Evolutionary conservation across 2,797 vertebrate genomes (phyloP).

Genomic region (Typhlichthys eigenmanni): DNA sequence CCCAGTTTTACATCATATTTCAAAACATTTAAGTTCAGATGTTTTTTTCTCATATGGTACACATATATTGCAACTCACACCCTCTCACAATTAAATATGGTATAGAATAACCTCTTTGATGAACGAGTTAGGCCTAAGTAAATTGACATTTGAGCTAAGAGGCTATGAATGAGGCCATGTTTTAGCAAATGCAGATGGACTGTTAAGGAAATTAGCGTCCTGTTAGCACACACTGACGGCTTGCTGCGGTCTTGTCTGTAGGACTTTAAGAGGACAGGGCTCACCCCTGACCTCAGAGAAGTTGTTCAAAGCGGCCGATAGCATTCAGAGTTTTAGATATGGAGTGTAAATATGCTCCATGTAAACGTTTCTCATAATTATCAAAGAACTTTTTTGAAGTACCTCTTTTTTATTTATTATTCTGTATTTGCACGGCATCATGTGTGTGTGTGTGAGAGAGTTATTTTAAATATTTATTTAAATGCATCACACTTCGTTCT

Average conservation of each 20-base stretch:
- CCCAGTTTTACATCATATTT: not conserved
- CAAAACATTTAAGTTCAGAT: not conserved
- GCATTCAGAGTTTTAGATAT: slow-evolving; percentile 41
- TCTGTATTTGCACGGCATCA: slow-evolving; percentile 8
- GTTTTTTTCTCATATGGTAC: not conserved
- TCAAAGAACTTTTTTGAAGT: slow-evolving; percentile 23
- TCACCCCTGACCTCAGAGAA: slow-evolving; percentile 59
- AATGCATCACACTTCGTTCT: slow-evolving; percentile 1
- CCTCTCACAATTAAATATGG: not conserved
- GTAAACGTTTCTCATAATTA: slow-evolving; percentile 32
- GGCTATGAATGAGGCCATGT: slow-evolving; percentile 49
- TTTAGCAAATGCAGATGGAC: slow-evolving; percentile 68
- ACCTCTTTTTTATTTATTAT: slow-evolving; percentile 12
- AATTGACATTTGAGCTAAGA: slow-evolving; percentile 58
- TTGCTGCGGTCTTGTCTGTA: slow-evolving; percentile 60
- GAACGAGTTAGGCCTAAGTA: slow-evolving; percentile 16
- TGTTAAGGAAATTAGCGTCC: slow-evolving; percentile 68
- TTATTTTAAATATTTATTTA: slow-evolving; percentile 9
- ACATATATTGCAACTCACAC: too few species aligned
- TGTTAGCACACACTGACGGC: slow-evolving; percentile 61
- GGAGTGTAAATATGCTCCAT: slow-evolving; percentile 41
- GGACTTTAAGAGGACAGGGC: slow-evolving; percentile 52
- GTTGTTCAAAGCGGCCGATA: slow-evolving; percentile 57
- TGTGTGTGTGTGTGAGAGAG: not conserved
- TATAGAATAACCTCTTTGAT: slow-evolving; percentile 16